Conservation (phyloP, 2,797 vertebrate species). For the Chelmon rostratus region DNA sequence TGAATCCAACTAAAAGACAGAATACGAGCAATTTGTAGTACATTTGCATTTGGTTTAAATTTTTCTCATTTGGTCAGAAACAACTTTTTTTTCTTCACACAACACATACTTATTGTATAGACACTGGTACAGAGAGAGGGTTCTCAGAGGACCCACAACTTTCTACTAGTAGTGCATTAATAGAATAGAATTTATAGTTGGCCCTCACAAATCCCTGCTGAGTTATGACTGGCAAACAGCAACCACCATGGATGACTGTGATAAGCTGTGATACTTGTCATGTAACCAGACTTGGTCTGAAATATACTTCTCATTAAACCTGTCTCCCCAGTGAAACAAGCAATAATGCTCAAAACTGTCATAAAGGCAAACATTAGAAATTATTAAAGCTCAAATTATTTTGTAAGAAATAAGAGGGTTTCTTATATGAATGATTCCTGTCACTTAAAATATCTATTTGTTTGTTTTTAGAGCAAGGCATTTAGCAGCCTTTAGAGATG, state of each 20-base stretch:
- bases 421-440: not conserved
- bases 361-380: not conserved
- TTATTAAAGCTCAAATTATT: not conserved
- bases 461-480: conserved; percentile 7
- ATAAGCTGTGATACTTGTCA: conserved; percentile 11
- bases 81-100: not conserved
- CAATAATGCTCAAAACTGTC: not conserved
- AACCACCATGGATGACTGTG: not conserved
- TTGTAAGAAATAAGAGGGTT: not conserved
- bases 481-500: conserved; percentile 8
- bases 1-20: not conserved
- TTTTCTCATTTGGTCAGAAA: not conserved
- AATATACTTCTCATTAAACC: not conserved
- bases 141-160: not conserved
- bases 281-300: not conserved
- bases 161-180: not conserved
- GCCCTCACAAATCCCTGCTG: not conserved
- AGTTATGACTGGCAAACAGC: conserved; percentile 17
- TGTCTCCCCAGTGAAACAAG: not conserved
- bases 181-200: not conserved
- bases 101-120: not conserved
- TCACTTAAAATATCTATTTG: not conserved
- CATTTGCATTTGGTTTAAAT: not conserved
- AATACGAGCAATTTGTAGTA: conserved; percentile 5
- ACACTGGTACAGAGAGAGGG: not conserved